These are phyloP conservation scores for Brachypteracias leptosomus DNA, from an alignment of 2,113 vertebrate genomes.

Conservation along the genomic window DNA sequence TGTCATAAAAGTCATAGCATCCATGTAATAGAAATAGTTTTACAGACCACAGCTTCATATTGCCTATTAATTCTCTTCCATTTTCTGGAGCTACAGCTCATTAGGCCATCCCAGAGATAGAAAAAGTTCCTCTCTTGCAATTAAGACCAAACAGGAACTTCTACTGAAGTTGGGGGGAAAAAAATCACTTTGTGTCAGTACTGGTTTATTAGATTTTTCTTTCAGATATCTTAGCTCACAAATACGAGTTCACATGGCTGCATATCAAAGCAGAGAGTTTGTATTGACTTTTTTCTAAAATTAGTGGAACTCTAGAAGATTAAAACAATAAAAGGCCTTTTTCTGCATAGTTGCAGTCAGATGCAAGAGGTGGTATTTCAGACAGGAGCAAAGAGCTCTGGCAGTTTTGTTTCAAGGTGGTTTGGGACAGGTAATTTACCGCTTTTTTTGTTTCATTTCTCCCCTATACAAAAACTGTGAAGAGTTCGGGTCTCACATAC, in stretches of 20 bases:
- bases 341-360: not conserved
- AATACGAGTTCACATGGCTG: not conserved
- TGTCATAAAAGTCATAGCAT: conserved; percentile 65
- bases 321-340: not conserved
- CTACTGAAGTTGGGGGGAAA: not conserved
- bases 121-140: not conserved
- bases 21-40: conserved; percentile 57
- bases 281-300: not conserved
- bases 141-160: conserved; percentile 8
- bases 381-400: not conserved
- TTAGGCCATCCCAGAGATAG: not conserved
- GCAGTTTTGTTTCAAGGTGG: not conserved
- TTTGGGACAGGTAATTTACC: not conserved
- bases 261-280: not conserved
- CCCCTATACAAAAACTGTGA: not conserved
- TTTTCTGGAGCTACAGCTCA: conserved; percentile 27
- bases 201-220: not conserved
- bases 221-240: not conserved
- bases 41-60: conserved; percentile 33
- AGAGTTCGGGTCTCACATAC: not conserved
- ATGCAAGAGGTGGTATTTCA: not conserved
- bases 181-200: not conserved
- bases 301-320: not conserved
- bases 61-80: conserved; percentile 9
- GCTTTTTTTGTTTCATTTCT: not conserved